Percentiles rank a stretch among this genome's conserved stretches.
Evolutionary conservation across 2,797 vertebrate genomes (phyloP).

Genomic region (Alectoris magna): DNA sequence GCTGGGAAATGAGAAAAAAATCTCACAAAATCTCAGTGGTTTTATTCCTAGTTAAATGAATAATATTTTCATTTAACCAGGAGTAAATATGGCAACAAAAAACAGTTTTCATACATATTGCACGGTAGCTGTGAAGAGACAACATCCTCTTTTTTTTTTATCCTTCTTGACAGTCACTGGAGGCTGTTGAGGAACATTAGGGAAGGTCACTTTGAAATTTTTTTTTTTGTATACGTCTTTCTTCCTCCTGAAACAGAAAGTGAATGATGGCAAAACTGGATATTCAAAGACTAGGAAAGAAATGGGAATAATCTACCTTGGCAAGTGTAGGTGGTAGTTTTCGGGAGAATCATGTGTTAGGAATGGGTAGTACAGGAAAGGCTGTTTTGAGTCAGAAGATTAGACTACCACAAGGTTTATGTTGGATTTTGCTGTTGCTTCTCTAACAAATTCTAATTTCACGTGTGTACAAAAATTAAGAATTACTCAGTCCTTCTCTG

Average conservation of each 20-base stretch:
- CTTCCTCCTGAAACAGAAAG: background rate
- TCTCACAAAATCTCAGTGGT: constrained; percentile 76
- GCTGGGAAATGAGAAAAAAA: constrained; percentile 73
- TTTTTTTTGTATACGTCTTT: constrained; percentile 22
- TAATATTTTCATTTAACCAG: constrained; percentile 76
- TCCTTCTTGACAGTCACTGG: constrained; percentile 16
- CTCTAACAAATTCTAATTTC: background rate
- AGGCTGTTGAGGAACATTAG: constrained; percentile 22
- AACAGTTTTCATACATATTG: constrained; percentile 64
- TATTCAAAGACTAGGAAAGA: background rate
- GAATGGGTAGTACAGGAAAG: background rate
- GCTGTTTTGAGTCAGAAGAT: background rate
- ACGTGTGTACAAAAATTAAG: background rate
- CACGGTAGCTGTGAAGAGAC: constrained; percentile 57
- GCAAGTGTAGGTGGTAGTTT: background rate
- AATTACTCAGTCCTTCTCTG: background rate
- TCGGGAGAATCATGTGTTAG: background rate
- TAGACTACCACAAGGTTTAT: background rate
- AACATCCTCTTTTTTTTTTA: constrained; percentile 1
- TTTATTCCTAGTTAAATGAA: constrained; percentile 79
- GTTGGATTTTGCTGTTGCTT: background rate
- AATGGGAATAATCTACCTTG: constrained; percentile 8
- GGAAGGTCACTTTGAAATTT: constrained; percentile 47
- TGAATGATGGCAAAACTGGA: constrained; percentile 35
- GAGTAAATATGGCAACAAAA: constrained; percentile 73